A percentile compares a stretch with the other conserved stretches of the same genome.
phyloP scores from a whole-genome alignment of 2,888 invertebrate genomes.

The Ochropleura plecta region DNA sequence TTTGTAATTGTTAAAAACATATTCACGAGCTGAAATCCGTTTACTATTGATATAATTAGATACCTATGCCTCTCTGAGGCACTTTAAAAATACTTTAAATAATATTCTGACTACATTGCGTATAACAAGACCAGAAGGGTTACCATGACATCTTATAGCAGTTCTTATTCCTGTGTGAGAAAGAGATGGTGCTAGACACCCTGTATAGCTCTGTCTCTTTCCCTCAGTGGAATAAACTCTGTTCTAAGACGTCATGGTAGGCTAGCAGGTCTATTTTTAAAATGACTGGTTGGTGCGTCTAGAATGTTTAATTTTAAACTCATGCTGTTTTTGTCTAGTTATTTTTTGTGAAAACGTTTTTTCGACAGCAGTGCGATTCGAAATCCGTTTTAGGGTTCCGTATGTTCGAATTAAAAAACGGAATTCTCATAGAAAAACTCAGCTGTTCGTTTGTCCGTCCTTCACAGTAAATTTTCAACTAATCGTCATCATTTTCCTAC shows the following conservation, averaged over 20 bases:
- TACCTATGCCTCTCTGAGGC: background rate
- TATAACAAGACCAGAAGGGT: background rate
- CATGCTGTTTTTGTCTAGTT: background rate
- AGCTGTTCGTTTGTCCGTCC: too few relatives aligned
- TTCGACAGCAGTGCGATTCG: background rate
- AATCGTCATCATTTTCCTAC: too few relatives aligned
- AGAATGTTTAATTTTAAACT: slow-evolving; percentile 23
- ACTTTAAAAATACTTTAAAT: background rate
- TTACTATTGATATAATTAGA: background rate
- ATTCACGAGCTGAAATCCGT: background rate
- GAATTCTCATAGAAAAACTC: too few relatives aligned
- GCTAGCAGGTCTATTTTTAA: slow-evolving; percentile 13
- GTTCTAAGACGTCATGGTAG: too few relatives aligned
- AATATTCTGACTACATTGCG: background rate
- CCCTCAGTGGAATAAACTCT: too few relatives aligned
- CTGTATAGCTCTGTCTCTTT: too few relatives aligned
- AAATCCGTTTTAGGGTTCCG: background rate
- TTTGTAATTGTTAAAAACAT: background rate
- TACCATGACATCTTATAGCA: too few relatives aligned
- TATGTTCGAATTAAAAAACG: too few relatives aligned
- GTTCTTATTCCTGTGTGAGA: too few relatives aligned
- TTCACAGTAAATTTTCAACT: too few relatives aligned
- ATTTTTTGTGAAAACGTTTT: background rate
- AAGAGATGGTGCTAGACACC: too few relatives aligned
- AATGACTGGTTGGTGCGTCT: background rate